phyloP scores from a whole-genome alignment of 2,888 invertebrate genomes.

The Drepanosiphum platanoidis region DNA sequence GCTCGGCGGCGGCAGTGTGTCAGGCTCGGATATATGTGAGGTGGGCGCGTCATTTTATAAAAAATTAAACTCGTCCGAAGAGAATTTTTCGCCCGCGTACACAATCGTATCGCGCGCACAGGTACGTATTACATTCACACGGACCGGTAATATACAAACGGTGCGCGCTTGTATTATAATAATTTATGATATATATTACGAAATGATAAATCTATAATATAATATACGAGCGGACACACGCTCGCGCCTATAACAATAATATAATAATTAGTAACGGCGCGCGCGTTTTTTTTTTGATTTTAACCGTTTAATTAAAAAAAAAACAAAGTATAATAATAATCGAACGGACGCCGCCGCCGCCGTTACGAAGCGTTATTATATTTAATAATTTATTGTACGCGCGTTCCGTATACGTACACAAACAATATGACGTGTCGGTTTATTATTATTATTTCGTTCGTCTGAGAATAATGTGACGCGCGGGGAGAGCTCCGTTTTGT shows the following conservation, averaged over 20 bases:
- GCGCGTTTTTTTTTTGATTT: neutral
- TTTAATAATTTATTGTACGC: neutral
- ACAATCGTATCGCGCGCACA: neutral
- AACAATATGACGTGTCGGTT: neutral
- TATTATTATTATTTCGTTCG: neutral
- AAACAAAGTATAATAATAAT: too few relatives aligned
- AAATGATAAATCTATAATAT: too few relatives aligned
- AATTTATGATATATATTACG: neutral
- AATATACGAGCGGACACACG: neutral
- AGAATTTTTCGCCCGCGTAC: neutral
- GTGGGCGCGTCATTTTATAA: neutral
- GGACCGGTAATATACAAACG: too few relatives aligned
- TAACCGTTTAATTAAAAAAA: neutral
- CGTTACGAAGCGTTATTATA: neutral
- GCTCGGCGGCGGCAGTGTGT: neutral
- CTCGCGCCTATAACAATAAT: neutral
- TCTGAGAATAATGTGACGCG: neutral
- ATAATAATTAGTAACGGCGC: neutral
- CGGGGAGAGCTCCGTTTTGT: constrained; percentile 10
- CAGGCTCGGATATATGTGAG: neutral
- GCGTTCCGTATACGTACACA: neutral
- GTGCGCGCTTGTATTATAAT: too few relatives aligned
- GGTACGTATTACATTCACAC: neutral
- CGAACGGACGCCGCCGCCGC: neutral
- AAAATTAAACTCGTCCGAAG: neutral